phyloP scores from a whole-genome alignment of 2,797 vertebrate genomes.

The Lacerta viridis region DNA sequence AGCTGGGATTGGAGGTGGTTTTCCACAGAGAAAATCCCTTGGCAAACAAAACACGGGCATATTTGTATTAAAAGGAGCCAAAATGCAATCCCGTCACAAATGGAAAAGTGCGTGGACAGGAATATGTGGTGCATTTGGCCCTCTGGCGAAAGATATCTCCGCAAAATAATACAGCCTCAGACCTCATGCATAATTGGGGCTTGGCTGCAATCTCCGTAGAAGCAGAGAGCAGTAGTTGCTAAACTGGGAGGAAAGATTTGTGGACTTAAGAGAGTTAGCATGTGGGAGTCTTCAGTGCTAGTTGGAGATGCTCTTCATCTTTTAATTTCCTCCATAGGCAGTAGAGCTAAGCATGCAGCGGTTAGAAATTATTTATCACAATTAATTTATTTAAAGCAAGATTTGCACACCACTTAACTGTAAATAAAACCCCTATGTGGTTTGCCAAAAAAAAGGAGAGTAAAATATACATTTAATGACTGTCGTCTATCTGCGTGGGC shows the following conservation, averaged over 20 bases:
- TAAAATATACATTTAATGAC: too few relatives aligned
- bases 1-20: slow-evolving; percentile 22
- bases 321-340: not conserved
- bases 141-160: not conserved
- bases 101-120: not conserved
- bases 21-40: not conserved
- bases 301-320: not conserved
- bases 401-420: too few relatives aligned
- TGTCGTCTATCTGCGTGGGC: too few relatives aligned
- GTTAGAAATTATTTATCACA: not conserved
- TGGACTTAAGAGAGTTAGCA: not conserved
- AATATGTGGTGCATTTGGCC: not conserved
- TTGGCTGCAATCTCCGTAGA: not conserved
- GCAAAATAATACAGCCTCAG: slow-evolving; percentile 14
- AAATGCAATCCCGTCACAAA: not conserved
- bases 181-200: not conserved
- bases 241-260: not conserved
- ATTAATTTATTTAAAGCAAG: too few relatives aligned
- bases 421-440: too few relatives aligned
- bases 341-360: not conserved
- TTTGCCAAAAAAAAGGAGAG: too few relatives aligned
- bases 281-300: not conserved
- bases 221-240: not conserved
- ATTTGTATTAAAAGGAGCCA: not conserved
- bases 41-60: not conserved